Conservation (phyloP, 2,797 vertebrate genomes). For the Lates japonicus region DNA sequence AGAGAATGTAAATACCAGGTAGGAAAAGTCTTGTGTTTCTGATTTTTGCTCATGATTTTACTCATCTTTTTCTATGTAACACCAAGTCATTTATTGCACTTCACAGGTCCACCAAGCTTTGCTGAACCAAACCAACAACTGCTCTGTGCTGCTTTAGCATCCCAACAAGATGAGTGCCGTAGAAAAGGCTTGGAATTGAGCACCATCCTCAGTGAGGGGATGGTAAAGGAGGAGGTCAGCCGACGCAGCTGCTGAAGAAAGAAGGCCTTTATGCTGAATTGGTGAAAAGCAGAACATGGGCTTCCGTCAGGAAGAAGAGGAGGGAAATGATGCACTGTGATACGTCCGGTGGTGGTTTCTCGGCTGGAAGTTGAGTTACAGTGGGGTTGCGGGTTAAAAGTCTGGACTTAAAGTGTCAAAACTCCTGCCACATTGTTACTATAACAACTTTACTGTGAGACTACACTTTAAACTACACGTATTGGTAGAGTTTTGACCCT, state of each 20-base stretch:
- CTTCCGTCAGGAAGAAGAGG: slow-evolving; percentile 66
- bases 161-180: slow-evolving; percentile 87
- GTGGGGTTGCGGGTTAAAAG: not conserved
- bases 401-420: not conserved
- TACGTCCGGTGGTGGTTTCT: accelerated
- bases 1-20: slow-evolving; percentile 85
- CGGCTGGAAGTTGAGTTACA: not conserved
- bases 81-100: not conserved
- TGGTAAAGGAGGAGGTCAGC: slow-evolving; percentile 84
- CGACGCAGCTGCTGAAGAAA: slow-evolving; percentile 78
- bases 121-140: slow-evolving; percentile 57
- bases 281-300: slow-evolving; percentile 79
- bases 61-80: slow-evolving; percentile 13
- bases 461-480: not conserved
- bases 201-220: slow-evolving; percentile 86
- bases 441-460: not conserved
- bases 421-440: not conserved
- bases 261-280: slow-evolving; percentile 81
- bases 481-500: slow-evolving; percentile 10
- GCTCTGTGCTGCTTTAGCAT: slow-evolving; percentile 89
- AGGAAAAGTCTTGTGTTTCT: not conserved
- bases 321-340: not conserved
- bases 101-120: slow-evolving; percentile 87
- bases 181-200: slow-evolving; percentile 87
- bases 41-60: not conserved